Conservation (phyloP, 2,797 vertebrate species). For the Chelonia mydas region DNA sequence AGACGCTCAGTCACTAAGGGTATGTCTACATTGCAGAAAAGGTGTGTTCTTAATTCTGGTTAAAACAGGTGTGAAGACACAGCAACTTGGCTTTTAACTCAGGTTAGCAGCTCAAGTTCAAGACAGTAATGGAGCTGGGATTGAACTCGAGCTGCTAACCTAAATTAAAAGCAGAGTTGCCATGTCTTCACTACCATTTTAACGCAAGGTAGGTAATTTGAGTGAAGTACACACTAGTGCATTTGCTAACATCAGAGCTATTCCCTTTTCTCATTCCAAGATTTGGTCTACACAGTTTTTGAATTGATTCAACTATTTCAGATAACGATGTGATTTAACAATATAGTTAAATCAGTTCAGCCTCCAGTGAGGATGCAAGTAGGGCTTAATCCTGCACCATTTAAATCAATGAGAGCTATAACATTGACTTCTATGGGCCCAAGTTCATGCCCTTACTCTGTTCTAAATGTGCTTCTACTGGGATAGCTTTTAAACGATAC, state of each 20-base stretch:
- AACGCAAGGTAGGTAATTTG: not conserved
- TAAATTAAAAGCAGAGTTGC: not conserved
- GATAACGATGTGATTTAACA: slow-evolving; percentile 38
- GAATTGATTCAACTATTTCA: not conserved
- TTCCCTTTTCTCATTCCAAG: not conserved
- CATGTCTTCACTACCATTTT: not conserved
- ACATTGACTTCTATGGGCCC: not conserved
- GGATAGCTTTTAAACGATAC: accelerated
- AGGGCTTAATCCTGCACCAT: not conserved
- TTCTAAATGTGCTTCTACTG: not conserved
- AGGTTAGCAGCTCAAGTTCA: not conserved
- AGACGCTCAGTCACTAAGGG: not conserved
- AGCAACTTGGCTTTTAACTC: not conserved
- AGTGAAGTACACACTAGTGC: not conserved
- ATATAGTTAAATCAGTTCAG: slow-evolving; percentile 29
- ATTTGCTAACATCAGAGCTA: not conserved
- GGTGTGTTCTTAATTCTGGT: not conserved
- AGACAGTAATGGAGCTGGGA: not conserved
- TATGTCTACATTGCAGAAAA: not conserved
- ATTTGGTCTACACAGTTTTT: not conserved
- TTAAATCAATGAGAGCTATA: not conserved
- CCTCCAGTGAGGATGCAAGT: not conserved
- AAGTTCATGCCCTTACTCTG: not conserved
- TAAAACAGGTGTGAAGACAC: not conserved
- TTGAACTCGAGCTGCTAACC: not conserved